phyloP scores from a whole-genome alignment of 2,113 vertebrate genomes.

The Chlorocebus sabaeus region DNA sequence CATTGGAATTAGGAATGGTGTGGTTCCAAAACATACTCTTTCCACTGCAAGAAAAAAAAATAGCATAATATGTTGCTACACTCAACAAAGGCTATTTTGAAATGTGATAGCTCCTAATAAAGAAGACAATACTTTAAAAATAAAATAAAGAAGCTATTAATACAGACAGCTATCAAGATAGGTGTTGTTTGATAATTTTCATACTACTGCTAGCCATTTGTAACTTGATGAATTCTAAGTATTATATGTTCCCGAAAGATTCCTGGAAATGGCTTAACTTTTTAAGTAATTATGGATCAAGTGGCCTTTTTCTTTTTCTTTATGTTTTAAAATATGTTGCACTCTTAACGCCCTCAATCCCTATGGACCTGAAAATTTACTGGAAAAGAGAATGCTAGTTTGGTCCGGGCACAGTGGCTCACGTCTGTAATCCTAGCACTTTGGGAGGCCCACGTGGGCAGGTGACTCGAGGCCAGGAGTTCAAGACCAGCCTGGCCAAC shows the following conservation, averaged over 20 bases:
- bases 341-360: neutral
- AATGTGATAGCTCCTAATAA: neutral
- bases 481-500: too few species aligned
- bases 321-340: neutral
- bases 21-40: neutral
- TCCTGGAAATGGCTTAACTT: neutral
- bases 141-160: neutral
- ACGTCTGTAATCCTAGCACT: too few species aligned
- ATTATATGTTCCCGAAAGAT: neutral
- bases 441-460: too few species aligned
- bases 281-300: neutral
- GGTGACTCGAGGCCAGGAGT: too few species aligned
- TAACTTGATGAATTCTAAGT: neutral
- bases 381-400: neutral
- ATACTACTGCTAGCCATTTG: neutral
- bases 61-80: neutral
- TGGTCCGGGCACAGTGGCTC: too few species aligned
- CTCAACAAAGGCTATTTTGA: neutral
- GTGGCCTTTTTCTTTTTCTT: neutral
- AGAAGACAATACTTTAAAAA: neutral
- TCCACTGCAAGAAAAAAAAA: neutral
- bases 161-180: neutral
- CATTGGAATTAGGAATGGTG: accelerated
- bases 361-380: neutral
- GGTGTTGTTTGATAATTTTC: neutral